Evolutionary conservation across 2,797 vertebrate species (phyloP), one percentile per base, ranked within the genome.

Genomic region (Cynopterus sphinx): DNA sequence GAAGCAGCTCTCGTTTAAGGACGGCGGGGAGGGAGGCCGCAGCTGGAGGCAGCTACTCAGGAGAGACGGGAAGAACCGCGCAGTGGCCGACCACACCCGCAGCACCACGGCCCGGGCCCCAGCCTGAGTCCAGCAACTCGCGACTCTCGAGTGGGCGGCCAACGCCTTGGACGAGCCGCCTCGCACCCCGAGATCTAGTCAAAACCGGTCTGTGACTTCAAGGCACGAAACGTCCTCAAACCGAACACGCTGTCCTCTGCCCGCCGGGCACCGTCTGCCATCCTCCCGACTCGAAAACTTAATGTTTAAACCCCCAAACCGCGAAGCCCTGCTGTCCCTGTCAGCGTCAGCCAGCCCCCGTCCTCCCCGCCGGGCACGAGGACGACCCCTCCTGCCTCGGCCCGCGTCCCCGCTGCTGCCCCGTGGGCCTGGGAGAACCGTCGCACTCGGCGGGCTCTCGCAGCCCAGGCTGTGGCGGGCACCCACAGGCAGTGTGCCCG

Each of bases 401-500:
- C 28, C 17, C 16, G 4, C 1, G 8, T 15, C 55, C 67, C 79
- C 57, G 10, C 57, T 28, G 26, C 49, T 16, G 49, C 49, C 49
- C 49, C 1, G 15, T 3, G 49, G 49, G 49, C 55, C 55, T 57
- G 55, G 55, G 21, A 65, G 53, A 1, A 5, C 21, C 2, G 9
- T 3, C 1, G 26, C 6, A 2, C 3, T 5, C 15, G 4, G 39
- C 41, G 0, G 49, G 15, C 67, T 33, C 59, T 36, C 49, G n/a
- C 4, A 1, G 53, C 67, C 0, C 6, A 46, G 12, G 28, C 43
- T 9, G 6, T 1, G 8, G 11, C 10, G 0, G 15, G 31, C 1
- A 0, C 12, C 46, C 13, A 3, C 46, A 49, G 46, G 46, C 46
- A 13, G 46, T 13, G 3, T 46, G 46, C 46, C 46, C 46, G 13